Conservation (phyloP, 1,140 invertebrate genomes). For the Drosophila simulans region DNA sequence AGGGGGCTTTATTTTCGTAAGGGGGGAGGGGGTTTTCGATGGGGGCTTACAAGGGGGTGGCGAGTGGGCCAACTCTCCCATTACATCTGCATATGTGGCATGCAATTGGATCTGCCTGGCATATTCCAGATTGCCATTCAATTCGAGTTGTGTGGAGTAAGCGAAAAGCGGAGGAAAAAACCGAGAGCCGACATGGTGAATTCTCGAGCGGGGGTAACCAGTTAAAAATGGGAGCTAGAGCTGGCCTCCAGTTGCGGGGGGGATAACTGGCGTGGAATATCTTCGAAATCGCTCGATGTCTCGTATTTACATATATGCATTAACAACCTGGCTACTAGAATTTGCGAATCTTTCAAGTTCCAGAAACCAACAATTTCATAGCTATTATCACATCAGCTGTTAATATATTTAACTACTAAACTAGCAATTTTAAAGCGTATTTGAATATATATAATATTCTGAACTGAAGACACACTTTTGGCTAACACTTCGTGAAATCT, state of each 20-base stretch:
- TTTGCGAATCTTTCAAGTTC: too few relatives aligned
- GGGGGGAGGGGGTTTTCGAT: not conserved
- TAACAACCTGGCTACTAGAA: too few relatives aligned
- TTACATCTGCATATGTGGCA: slow-evolving; percentile 50
- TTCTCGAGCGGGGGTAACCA: not conserved
- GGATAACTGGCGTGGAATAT: not conserved
- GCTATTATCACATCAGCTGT: too few relatives aligned
- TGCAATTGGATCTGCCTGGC: slow-evolving; percentile 42
- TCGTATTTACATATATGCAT: too few relatives aligned
- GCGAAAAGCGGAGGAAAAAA: slow-evolving; percentile 18
- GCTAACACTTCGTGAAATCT: too few relatives aligned
- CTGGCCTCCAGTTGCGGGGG: not conserved
- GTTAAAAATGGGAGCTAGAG: not conserved
- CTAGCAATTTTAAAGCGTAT: too few relatives aligned
- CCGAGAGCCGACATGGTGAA: slow-evolving; percentile 3
- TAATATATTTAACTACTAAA: too few relatives aligned
- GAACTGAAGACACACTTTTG: too few relatives aligned
- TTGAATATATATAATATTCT: too few relatives aligned
- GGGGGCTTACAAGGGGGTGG: slow-evolving; percentile 3
- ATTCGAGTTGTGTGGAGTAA: slow-evolving; percentile 12
- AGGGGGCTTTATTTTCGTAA: not conserved
- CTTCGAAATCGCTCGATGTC: too few relatives aligned
- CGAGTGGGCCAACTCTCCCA: slow-evolving; percentile 30
- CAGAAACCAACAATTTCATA: too few relatives aligned
- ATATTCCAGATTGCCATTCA: slow-evolving; percentile 43